These are phyloP conservation scores for Chrysocyon brachyurus DNA, from an alignment of 2,797 vertebrate species.

Conservation along the genomic window DNA sequence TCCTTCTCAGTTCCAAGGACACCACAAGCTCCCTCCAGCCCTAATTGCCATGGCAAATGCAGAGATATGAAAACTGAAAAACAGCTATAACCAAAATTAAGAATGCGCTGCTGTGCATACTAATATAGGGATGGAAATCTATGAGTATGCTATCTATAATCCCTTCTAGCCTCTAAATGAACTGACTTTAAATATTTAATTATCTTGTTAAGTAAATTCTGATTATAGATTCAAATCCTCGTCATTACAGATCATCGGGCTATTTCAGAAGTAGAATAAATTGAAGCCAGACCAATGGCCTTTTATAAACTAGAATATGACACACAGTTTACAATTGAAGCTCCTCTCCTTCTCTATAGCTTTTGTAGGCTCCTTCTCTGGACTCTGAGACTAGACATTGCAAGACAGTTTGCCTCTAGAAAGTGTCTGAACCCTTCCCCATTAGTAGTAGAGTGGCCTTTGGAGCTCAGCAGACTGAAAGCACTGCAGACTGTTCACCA, in stretches of 20 bases:
- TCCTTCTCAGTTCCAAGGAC: slow-evolving; percentile 82
- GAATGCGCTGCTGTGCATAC: slow-evolving; percentile 59
- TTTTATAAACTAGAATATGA: not conserved
- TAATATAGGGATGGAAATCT: slow-evolving; percentile 78
- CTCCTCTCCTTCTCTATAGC: not conserved
- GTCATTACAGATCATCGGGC: slow-evolving; percentile 69
- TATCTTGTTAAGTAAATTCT: slow-evolving; percentile 86
- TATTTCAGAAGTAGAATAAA: slow-evolving; percentile 73
- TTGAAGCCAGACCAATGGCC: not conserved
- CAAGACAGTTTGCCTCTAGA: not conserved
- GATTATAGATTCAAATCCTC: slow-evolving; percentile 82
- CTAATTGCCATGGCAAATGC: slow-evolving; percentile 84
- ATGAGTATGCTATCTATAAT: slow-evolving; percentile 71
- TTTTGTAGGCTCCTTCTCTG: not conserved
- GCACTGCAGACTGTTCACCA: not conserved
- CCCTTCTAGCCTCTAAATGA: slow-evolving; percentile 82
- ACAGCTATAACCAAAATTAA: slow-evolving; percentile 82
- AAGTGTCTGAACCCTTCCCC: not conserved
- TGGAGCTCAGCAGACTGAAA: not conserved
- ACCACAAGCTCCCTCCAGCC: slow-evolving; percentile 77
- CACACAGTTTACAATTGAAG: not conserved
- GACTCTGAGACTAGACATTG: not conserved
- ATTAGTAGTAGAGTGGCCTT: not conserved
- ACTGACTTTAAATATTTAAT: slow-evolving; percentile 87
- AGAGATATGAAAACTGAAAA: slow-evolving; percentile 84